phyloP scores from a whole-genome alignment of 1,140 invertebrate species.

The Caerostris darwini region DNA sequence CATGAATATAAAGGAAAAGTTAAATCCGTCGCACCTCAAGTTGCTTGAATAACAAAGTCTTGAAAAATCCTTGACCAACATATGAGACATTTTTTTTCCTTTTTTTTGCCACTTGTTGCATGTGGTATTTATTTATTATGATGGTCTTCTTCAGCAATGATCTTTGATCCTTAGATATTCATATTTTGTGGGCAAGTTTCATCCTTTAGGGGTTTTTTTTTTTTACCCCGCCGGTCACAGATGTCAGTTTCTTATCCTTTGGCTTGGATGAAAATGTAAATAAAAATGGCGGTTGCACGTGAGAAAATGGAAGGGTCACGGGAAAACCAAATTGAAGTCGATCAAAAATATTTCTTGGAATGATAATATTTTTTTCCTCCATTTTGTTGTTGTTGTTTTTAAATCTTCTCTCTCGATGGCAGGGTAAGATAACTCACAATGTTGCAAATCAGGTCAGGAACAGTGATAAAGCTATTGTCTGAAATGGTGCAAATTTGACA shows the following conservation, averaged over 20 bases:
- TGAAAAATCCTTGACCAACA: slow-evolving; percentile 21
- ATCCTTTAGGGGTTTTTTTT: neutral
- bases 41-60: slow-evolving; percentile 16
- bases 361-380: too few species aligned
- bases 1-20: neutral
- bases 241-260: neutral
- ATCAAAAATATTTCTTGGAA: neutral
- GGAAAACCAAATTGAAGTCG: slow-evolving; percentile 19
- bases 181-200: neutral
- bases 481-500: neutral
- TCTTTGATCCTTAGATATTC: slow-evolving; percentile 7
- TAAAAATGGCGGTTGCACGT: neutral
- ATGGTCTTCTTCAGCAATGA: neutral
- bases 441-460: neutral
- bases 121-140: slow-evolving; percentile 16
- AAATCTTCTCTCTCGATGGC: neutral
- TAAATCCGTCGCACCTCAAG: neutral
- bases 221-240: neutral
- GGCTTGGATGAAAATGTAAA: neutral
- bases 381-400: neutral
- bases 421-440: neutral
- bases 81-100: slow-evolving; percentile 17
- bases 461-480: neutral
- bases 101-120: neutral
- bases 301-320: neutral